Evolutionary conservation across 2,888 invertebrate genomes (phyloP), one percentile per base, ranked within the genome.

Genomic region (Sepioteuthis lessoniana): DNA sequence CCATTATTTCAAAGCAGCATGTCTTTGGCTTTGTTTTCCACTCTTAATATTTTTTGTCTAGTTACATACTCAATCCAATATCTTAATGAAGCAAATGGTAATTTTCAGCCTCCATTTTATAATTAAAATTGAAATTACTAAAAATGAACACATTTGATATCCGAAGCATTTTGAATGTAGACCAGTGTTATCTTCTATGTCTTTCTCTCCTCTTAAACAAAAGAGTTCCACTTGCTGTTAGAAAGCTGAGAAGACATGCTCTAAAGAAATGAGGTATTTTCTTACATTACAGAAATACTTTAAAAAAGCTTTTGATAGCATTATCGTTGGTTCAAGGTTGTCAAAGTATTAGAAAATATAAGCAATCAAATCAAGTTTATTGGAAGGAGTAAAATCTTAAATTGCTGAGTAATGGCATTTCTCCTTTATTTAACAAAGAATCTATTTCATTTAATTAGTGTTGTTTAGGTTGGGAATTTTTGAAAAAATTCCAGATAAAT

Each of bases 181-280:
- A 35, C 76, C 76, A 76, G 76, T 76, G 76, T 76, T 76, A 76
- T 76, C n/a, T 76, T 76, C n/a, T 76, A 76, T 76, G 76, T 76
- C 76, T 76, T 76, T 35, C 76, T 76, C 76, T 76, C 76, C 35
- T 76, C 76, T 76, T 35, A 76, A 76, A 76, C 76, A 76, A 76
- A 76, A 76, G 76, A 76, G 76, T 76, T 76, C 76, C 76, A 76
- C 76, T 35, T 76, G 76, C 76, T 76, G 76, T 76, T 76, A 55
- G 76, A 76, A 76, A 76, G 76, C 76, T 76, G 76, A 76, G 76
- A 76, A 76, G 76, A 76, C 76, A 76, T 76, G n/a, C n/a, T 76
- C 13, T 10, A n/a, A n/a, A 76, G n/a, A 35, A n/a, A n/a, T n/a
- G 76, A 76, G 76, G 76, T 76, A 76, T n/a, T 76, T 76, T 76